Base-by-base conservation (phyloP, 1,140 invertebrate species). In the Diorhabda sublineata region DNA sequence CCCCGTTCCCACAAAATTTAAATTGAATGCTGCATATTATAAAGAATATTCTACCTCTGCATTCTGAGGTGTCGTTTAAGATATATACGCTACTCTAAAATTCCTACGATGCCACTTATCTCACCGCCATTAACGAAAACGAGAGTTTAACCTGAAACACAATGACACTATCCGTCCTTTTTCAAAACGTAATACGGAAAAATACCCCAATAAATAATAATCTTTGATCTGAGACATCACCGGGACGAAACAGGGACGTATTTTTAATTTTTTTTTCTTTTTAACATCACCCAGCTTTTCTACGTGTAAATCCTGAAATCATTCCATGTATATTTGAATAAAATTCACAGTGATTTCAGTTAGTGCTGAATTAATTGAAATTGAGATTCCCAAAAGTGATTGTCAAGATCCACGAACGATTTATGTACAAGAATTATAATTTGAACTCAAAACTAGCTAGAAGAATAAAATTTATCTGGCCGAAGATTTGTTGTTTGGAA, bases 1-100 rank as follows among this genome's bases (percentile, higher is more conserved):
- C 72, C 71, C 73, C 70, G 71, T 77, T 77, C 76, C 69, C 76
- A 76, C 76, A 75, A 77, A 77, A 77, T 77, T 77, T 77, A 75
- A 77, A 77, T 77, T 77, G 76, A 77, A 77, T 77, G 75, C 74
- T 74, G 76, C 76, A 77, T 77, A 77, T 77, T 77, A 76, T 77
- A 77, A 76, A 74, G 76, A 77, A 77, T 76, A 77, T 76, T 77
- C 76, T 73, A 70, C 70, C 72, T 72, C 71, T 71, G 73, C 74
- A 77, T 76, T 76, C 76, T 77, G 68, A 76, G 75, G 75, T 74
- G 76, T 77, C 75, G 76, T 76, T 76, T 70, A 73, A 74, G 73
- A 77, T 77, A 77, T 76, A 77, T 76, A 72, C 69, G 71, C 68
- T 73, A 68, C 69, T 76, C 71, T 71, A 58, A 70, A 70, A 78